Evolutionary conservation across 2,888 invertebrate genomes (phyloP), one percentile per base, ranked within the genome.

Genomic region (Lepidocyrtinus sp.): DNA sequence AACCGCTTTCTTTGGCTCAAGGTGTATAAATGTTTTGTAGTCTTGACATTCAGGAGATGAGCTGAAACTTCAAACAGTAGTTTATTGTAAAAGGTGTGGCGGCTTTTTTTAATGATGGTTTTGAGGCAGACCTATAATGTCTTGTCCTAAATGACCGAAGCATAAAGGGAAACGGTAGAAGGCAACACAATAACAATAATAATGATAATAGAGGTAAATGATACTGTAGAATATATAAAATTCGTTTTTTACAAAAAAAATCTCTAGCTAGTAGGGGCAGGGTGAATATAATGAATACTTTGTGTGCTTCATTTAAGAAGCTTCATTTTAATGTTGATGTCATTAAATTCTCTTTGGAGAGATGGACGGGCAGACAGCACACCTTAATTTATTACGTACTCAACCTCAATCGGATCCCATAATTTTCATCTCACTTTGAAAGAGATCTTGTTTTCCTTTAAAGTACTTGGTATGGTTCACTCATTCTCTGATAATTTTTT

Each of bases 351-450:
- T 5, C 36, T 36, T 12, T 36, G 5, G 36, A 36, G 12, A 36
- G 36, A 36, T 12, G 5, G 36, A 36, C 36, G 36, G 36, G 7
- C 5, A 36, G 36, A 36, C 36, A 36, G 63, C 71, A 71, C 77
- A 72, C 77, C 77, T 77, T 77, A 71, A 77, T 71, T 71, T 77
- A 77, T 72, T 77, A 25, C 62, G 46, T 65, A 77, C 61, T 65
- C 67, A 65, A 67, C 77, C 77, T 71, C 71, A 71, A 71, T 77
- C 77, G 70, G 72, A 65, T 59, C 65, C 71, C 77, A 77, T 67
- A 67, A 64, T 70, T 70, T 76, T 70, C 24, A 76, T 25, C 75
- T 75, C 46, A 46, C 62, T 63, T 65, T 22, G 25, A 36, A 36
- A 36, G 36, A 36, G 12, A 12, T 36, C 36, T 5, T 12, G 36